A percentile compares a stretch with the other conserved stretches of the same genome.
phyloP scores from a whole-genome alignment of 2,888 invertebrate species.

The Troides helena region DNA sequence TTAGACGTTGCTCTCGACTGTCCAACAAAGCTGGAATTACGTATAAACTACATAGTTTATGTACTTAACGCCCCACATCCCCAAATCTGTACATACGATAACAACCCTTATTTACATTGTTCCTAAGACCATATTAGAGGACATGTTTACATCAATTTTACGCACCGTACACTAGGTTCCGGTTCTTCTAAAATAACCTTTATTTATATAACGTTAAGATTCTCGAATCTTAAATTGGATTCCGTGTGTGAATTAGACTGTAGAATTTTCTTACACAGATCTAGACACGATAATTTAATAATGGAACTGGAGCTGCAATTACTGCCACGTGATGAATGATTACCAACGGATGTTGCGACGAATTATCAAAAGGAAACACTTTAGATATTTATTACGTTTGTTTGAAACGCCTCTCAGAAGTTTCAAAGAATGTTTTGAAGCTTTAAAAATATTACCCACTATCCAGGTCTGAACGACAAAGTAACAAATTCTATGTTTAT shows the following conservation, averaged over 20 bases:
- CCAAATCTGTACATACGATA: slow-evolving; percentile 13
- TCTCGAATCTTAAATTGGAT: slow-evolving; percentile 5
- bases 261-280: slow-evolving; percentile 25
- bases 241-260: slow-evolving; percentile 24
- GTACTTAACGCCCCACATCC: slow-evolving; percentile 7
- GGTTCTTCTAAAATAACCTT: background rate
- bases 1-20: slow-evolving; percentile 25
- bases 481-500: background rate
- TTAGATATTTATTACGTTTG: background rate
- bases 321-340: slow-evolving; percentile 17
- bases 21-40: slow-evolving; percentile 29
- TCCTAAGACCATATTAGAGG: slow-evolving; percentile 12
- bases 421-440: background rate
- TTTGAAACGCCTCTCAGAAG: background rate
- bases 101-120: background rate
- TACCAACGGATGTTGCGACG: slow-evolving; percentile 6
- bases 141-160: slow-evolving; percentile 1
- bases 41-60: slow-evolving; percentile 18
- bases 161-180: slow-evolving; percentile 5
- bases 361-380: slow-evolving; percentile 7
- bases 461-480: background rate
- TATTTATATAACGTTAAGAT: background rate
- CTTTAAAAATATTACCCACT: background rate
- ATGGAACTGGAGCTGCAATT: slow-evolving; percentile 23
- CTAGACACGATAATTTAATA: slow-evolving; percentile 28